Evolutionary conservation across 2,888 invertebrate species (phyloP).

Genomic region (Pemphredon lugubris): DNA sequence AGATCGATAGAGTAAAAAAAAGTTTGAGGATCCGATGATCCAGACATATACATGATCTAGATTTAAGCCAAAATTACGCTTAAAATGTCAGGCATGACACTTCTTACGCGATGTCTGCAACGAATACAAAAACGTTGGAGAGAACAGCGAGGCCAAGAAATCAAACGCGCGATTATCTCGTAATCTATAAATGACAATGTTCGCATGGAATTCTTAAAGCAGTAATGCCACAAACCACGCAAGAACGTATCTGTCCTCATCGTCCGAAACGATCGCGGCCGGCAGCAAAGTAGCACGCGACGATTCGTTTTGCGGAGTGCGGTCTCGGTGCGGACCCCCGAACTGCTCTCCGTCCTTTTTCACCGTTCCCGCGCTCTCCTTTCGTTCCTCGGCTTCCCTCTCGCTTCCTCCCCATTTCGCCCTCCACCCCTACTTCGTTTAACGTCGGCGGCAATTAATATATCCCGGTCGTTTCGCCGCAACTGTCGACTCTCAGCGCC

Average conservation of each 20-base stretch:
- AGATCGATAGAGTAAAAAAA: too few species aligned
- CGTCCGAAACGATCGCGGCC: slow-evolving; percentile 3
- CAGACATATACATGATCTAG: too few species aligned
- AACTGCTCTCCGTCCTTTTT: neutral
- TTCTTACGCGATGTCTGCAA: too few species aligned
- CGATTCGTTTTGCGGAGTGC: slow-evolving; percentile 27
- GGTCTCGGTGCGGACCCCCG: too few species aligned
- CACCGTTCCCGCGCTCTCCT: neutral
- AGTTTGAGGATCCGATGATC: too few species aligned
- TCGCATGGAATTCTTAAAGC: neutral
- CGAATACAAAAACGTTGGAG: too few species aligned
- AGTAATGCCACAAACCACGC: neutral
- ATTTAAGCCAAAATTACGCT: too few species aligned
- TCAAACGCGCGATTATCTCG: too few species aligned
- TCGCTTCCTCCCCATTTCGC: slow-evolving; percentile 27
- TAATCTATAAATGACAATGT: too few species aligned
- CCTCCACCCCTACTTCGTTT: slow-evolving; percentile 23
- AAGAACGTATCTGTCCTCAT: neutral
- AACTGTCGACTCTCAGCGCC: slow-evolving; percentile 50
- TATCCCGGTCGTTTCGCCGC: slow-evolving; percentile 49
- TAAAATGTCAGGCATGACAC: too few species aligned
- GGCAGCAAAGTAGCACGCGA: neutral
- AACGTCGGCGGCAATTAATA: slow-evolving; percentile 61
- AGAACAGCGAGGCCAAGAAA: too few species aligned
- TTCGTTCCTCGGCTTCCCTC: slow-evolving; percentile 13